These are phyloP conservation scores for Loripinus fragilis DNA, from an alignment of 2,888 invertebrate species.

Conservation along the genomic window DNA sequence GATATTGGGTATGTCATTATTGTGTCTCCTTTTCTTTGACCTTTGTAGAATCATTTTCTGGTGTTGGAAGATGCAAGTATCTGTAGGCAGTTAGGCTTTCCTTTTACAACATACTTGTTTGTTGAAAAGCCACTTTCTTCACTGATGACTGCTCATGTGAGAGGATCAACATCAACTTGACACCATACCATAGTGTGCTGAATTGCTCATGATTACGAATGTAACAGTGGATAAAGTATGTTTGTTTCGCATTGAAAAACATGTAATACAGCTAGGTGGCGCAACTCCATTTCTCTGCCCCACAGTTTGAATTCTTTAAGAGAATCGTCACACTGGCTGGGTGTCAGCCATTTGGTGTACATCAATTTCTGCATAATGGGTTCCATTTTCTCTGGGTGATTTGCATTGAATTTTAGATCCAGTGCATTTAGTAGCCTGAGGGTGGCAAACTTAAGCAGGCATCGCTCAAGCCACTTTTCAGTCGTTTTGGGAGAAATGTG, in stretches of 20 bases:
- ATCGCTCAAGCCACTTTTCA: conserved; percentile 23
- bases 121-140: conserved; percentile 39
- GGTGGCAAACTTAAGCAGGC: conserved; percentile 22
- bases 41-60: not conserved
- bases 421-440: conserved; percentile 27
- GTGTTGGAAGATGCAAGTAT: conserved; percentile 23
- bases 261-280: conserved; percentile 6
- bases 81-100: conserved; percentile 30
- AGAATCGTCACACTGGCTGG: conserved; percentile 23
- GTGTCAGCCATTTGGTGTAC: conserved; percentile 26
- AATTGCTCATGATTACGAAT: conserved; percentile 11
- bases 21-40: conserved; percentile 6
- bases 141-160: conserved; percentile 49
- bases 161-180: conserved; percentile 33
- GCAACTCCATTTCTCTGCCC: conserved; percentile 31
- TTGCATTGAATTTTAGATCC: conserved; percentile 28
- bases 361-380: conserved; percentile 29
- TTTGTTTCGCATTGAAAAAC: conserved; percentile 18
- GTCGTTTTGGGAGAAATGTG: conserved; percentile 22
- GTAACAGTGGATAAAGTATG: conserved; percentile 24
- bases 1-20: conserved; percentile 8
- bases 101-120: conserved; percentile 35
- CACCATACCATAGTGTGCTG: conserved; percentile 21
- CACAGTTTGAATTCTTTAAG: conserved; percentile 33
- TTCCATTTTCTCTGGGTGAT: conserved; percentile 22